Evolutionary conservation across 2,113 vertebrate species (phyloP).

Genomic region (Otus sunia): DNA sequence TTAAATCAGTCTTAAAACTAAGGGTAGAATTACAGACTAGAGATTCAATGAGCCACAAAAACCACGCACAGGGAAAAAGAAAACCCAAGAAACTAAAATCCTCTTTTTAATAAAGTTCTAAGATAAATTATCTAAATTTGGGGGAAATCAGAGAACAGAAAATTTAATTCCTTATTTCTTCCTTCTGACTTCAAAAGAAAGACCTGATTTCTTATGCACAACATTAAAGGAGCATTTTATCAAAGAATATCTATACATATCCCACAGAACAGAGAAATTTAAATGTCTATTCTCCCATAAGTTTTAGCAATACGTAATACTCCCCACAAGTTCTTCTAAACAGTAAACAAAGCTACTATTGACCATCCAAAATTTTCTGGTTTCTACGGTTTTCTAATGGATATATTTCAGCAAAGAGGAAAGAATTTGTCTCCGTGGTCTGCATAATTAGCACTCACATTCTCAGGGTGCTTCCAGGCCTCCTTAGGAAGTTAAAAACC

Average conservation of each 20-base stretch:
- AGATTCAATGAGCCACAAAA: neutral
- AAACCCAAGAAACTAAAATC: neutral
- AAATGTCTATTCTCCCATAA: neutral
- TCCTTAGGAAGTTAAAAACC: neutral
- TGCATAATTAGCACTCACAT: neutral
- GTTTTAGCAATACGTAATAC: neutral
- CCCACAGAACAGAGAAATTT: neutral
- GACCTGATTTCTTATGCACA: neutral
- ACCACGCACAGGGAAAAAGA: neutral
- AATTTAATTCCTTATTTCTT: neutral
- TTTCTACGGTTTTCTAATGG: neutral
- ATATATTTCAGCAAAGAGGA: neutral
- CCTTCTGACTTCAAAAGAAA: neutral
- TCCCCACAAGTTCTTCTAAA: neutral
- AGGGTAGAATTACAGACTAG: neutral
- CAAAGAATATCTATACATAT: neutral
- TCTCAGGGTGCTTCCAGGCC: neutral
- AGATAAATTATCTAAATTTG: neutral
- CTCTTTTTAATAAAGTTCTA: neutral
- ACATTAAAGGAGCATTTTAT: slow-evolving; percentile 2
- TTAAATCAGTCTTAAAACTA: neutral
- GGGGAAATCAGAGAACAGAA: neutral
- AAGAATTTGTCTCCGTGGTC: neutral
- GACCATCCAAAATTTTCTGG: neutral
- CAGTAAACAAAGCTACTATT: neutral